Evolutionary conservation across 2,113 vertebrate genomes (phyloP).

Genomic region (Dipodomys merriami): DNA sequence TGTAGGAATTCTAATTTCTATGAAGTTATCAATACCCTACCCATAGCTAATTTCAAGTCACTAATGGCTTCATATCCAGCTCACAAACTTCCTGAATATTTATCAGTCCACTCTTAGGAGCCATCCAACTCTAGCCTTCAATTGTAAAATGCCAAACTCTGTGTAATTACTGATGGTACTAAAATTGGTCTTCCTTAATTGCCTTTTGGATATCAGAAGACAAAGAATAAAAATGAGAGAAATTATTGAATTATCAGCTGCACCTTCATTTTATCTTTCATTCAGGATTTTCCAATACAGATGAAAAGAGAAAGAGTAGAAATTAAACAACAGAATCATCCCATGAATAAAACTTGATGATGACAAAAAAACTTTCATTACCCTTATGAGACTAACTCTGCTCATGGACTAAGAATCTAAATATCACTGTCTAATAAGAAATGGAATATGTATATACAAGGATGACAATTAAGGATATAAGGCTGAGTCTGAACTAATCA

Average conservation of each 20-base stretch:
- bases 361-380: constrained; percentile 48
- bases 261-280: constrained; percentile 18
- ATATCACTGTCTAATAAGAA: constrained; percentile 56
- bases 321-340: neutral
- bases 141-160: neutral
- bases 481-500: constrained; percentile 38
- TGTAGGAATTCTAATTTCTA: neutral
- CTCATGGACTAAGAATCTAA: constrained; percentile 19
- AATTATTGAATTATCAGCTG: neutral
- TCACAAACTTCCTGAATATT: constrained; percentile 24
- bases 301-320: neutral
- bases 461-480: constrained; percentile 51
- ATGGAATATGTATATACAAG: constrained; percentile 43
- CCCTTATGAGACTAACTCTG: constrained; percentile 43
- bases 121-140: neutral
- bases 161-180: neutral
- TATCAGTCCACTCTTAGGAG: neutral
- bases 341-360: constrained; percentile 38
- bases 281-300: neutral
- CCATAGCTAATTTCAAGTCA: neutral
- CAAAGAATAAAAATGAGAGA: constrained; percentile 39
- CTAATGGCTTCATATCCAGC: constrained; percentile 15
- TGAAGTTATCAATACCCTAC: neutral
- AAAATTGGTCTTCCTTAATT: constrained; percentile 1
- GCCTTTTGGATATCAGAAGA: constrained; percentile 22